Evolutionary conservation across 2,797 vertebrate species (phyloP).

Genomic region (Takifugu ocellatus): DNA sequence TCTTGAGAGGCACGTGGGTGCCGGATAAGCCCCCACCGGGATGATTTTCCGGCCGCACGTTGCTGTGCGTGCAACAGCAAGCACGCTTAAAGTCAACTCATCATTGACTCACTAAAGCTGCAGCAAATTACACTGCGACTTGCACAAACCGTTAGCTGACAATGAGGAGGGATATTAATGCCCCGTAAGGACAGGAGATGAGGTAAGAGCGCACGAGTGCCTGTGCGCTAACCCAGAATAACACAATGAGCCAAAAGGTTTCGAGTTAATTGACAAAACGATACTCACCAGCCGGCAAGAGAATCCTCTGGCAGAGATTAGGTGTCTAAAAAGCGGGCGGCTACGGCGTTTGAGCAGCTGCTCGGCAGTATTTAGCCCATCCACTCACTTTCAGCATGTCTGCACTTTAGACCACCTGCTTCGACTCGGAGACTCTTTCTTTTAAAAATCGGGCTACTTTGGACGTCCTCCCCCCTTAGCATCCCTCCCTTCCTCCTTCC

Average conservation of each 20-base stretch:
- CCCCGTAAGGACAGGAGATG: too few species aligned
- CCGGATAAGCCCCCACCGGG: too few species aligned
- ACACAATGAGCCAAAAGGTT: slow-evolving; percentile 1
- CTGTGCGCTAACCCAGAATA: not conserved
- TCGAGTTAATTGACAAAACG: slow-evolving; percentile 13
- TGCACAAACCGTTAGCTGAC: not conserved
- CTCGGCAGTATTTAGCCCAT: slow-evolving; percentile 25
- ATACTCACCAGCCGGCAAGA: slow-evolving; percentile 35
- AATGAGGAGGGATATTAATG: not conserved
- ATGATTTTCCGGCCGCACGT: too few species aligned
- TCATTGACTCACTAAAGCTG: slow-evolving; percentile 10
- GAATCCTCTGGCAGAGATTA: slow-evolving; percentile 17
- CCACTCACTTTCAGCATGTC: slow-evolving; percentile 23
- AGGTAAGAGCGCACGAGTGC: not conserved
- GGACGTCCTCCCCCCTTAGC: slow-evolving; percentile 29
- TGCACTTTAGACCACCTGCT: slow-evolving; percentile 45
- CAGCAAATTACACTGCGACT: slow-evolving; percentile 7
- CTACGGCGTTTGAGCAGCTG: slow-evolving; percentile 29
- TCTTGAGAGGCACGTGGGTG: too few species aligned
- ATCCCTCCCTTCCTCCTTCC: slow-evolving; percentile 33
- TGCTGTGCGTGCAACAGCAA: too few species aligned
- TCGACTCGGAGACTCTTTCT: slow-evolving; percentile 33
- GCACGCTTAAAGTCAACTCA: too few species aligned
- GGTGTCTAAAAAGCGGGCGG: slow-evolving; percentile 10
- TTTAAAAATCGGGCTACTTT: slow-evolving; percentile 36